Base-by-base conservation (phyloP, 2,113 vertebrate species). In the Melanostigma gelatinosum region DNA sequence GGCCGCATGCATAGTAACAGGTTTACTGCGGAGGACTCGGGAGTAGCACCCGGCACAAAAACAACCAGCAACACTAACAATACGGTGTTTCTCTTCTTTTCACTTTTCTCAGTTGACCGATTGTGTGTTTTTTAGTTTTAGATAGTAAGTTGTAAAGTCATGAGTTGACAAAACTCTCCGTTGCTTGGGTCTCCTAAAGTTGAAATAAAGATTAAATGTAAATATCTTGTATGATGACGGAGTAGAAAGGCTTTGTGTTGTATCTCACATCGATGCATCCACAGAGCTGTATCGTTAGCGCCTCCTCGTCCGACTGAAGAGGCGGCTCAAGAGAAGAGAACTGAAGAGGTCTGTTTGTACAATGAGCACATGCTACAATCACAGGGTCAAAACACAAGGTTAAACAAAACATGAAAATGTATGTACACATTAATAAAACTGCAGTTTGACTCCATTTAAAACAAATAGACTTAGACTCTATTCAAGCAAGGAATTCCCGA, bases 1-100 rank as follows among this genome's bases (percentile, higher is more conserved):
- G 65, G 61, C 67, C 66, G 76, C 71, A 32, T 70, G 72, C 77
- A 80, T 73, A 75, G 54, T 84, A 79, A 86, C 73, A 27, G 58
- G 38, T 52, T 79, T 78, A 85, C 84, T 72, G 70, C 79, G 66
- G 72, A 73, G 57, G n/a, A 70, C 55, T 79, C 52, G 40, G 40
- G 40, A 4, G 42, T 3, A 29, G 34, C 70, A 61, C 9, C 11
- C 38, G 4, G 48, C n/a, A 63, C 42, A 65, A 82, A 85, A 16
- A 34, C 46, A 62, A 50, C 20, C 46, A 34, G 69, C 22, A 36
- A 15, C 3, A 20, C 38, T 9, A 34, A 61, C 29, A 34, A 73
- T 42, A n/a, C 4, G 61, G 63, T 27, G 2, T 65, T 27, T 74
- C 4, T 1, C 13, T 46, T 46, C 46, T 76, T n/a, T 63, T 38